Percentiles rank a stretch among this genome's conserved stretches.
Evolutionary conservation across 2,797 vertebrate genomes (phyloP).

Genomic region (Epinephelus coioides): DNA sequence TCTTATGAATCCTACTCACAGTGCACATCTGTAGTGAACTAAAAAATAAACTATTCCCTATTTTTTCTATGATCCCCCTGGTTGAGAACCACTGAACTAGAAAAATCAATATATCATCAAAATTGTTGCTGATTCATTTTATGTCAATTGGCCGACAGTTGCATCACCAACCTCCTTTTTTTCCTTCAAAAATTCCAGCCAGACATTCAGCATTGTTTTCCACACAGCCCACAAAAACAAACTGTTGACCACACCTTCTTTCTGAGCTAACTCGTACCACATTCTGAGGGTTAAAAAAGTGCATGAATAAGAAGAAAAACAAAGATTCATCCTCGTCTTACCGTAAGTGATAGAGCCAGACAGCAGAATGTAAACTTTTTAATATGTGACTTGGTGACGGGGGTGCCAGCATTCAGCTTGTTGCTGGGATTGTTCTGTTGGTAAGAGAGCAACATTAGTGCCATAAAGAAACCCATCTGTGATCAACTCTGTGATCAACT

Average conservation of each 20-base stretch:
- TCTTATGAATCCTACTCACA: no score
- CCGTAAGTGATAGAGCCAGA: slow-evolving; percentile 94
- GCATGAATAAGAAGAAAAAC: neutral
- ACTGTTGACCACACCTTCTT: neutral
- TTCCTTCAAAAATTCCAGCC: neutral
- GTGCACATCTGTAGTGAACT: no score
- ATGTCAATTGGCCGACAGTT: neutral
- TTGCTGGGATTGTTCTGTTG: slow-evolving; percentile 95
- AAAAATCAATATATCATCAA: neutral
- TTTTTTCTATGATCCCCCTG: no score
- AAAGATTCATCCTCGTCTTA: slow-evolving; percentile 80
- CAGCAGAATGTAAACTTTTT: slow-evolving; percentile 98
- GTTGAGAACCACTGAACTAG: no score
- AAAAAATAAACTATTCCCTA: no score
- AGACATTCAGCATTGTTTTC: neutral
- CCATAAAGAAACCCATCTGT: neutral
- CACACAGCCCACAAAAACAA: slow-evolving; percentile 15
- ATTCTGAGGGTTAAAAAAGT: neutral
- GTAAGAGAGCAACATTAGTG: slow-evolving; percentile 29
- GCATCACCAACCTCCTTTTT: neutral
- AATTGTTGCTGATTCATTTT: neutral
- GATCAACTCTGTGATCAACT: neutral
- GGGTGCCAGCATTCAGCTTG: slow-evolving; percentile 88
- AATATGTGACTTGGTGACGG: slow-evolving; percentile 93
- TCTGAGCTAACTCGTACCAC: neutral